Evolutionary conservation across 2,797 vertebrate species (phyloP).

Genomic region (Acanthis flammea): DNA sequence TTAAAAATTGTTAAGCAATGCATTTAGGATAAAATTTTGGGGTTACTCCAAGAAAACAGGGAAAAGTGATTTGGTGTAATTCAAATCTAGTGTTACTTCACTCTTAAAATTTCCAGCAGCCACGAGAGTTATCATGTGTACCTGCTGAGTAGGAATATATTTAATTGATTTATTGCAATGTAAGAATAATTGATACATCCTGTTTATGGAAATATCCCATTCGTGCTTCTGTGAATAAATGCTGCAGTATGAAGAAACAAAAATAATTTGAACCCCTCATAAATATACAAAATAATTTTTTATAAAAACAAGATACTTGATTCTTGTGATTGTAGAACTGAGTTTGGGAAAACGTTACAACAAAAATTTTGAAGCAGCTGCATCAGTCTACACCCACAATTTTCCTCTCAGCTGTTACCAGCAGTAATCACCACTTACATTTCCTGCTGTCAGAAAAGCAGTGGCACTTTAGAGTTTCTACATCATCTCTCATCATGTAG

Average conservation of each 20-base stretch:
- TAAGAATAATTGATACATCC: not conserved
- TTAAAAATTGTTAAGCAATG: not conserved
- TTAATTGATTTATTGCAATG: not conserved
- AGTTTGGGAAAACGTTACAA: not conserved
- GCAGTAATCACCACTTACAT: not conserved
- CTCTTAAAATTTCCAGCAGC: not conserved
- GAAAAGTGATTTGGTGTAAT: not conserved
- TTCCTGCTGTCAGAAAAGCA: not conserved
- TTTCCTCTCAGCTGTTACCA: not conserved
- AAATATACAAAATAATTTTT: not conserved
- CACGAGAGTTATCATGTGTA: not conserved
- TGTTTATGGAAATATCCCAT: not conserved
- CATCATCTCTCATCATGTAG: not conserved
- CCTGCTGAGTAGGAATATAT: not conserved
- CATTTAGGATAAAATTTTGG: not conserved
- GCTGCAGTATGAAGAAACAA: not conserved
- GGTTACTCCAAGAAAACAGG: not conserved
- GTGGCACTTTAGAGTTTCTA: not conserved
- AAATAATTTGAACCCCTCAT: fast-evolving
- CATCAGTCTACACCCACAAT: not conserved
- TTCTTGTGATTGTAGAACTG: not conserved
- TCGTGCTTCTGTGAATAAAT: not conserved
- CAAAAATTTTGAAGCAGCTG: not conserved
- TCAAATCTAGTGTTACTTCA: not conserved
- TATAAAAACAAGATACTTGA: not conserved